phyloP scores from a whole-genome alignment of 2,113 vertebrate species.

The Cheirogaleus medius region DNA sequence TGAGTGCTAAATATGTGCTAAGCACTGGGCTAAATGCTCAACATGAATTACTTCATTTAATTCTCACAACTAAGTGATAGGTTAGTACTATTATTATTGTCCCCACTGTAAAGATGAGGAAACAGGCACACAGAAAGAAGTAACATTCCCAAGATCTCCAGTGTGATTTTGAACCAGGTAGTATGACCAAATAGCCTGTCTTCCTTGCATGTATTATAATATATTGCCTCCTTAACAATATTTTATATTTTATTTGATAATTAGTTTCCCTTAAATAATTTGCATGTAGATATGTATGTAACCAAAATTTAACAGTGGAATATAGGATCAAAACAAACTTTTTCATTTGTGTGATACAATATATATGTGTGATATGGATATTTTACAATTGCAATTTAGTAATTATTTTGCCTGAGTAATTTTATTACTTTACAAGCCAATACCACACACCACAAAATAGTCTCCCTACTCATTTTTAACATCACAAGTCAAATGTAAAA shows the following conservation, averaged over 20 bases:
- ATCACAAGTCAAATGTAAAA: slow-evolving; percentile 46
- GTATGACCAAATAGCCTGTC: background rate
- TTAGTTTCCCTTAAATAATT: slow-evolving; percentile 22
- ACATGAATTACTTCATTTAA: background rate
- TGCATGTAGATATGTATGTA: background rate
- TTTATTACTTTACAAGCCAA: slow-evolving; percentile 53
- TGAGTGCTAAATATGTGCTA: background rate
- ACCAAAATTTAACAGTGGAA: slow-evolving; percentile 38
- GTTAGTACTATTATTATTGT: background rate
- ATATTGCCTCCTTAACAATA: background rate
- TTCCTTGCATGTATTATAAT: background rate
- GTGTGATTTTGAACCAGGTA: background rate
- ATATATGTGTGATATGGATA: slow-evolving; percentile 69
- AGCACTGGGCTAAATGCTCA: background rate
- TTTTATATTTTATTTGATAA: slow-evolving; percentile 32
- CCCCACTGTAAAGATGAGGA: background rate
- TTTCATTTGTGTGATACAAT: slow-evolving; percentile 34
- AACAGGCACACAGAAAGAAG: background rate
- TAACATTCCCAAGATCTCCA: background rate
- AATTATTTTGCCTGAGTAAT: slow-evolving; percentile 56
- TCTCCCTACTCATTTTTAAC: slow-evolving; percentile 53
- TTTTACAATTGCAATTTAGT: slow-evolving; percentile 39
- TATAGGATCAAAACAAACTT: background rate
- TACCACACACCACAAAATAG: slow-evolving; percentile 65
- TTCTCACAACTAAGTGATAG: background rate